Evolutionary conservation across 2,113 vertebrate species (phyloP).

Genomic region (Tyrannus savana): DNA sequence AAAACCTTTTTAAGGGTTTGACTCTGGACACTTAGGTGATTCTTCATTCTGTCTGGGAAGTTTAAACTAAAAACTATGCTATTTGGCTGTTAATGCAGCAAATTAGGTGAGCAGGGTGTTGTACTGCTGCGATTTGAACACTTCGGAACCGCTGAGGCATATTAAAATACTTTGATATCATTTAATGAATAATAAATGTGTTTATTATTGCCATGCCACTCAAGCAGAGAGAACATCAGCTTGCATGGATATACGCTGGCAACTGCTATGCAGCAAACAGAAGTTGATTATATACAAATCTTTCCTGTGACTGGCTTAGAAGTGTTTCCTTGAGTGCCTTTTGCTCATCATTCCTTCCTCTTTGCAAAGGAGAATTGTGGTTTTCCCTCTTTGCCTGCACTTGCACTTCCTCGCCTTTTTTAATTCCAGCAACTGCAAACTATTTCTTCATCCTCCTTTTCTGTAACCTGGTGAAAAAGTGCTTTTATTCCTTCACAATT

Average conservation of each 20-base stretch:
- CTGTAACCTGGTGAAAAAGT: neutral
- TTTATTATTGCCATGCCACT: slow-evolving; percentile 21
- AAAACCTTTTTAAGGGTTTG: neutral
- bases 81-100: neutral
- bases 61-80: neutral
- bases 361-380: neutral
- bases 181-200: slow-evolving; percentile 59
- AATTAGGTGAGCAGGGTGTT: neutral
- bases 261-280: neutral
- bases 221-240: neutral
- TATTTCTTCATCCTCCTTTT: neutral
- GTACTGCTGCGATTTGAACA: neutral
- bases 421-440: neutral
- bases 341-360: neutral
- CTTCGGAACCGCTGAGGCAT: neutral
- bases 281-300: neutral
- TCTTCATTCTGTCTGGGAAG: neutral
- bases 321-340: neutral
- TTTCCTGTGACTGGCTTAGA: neutral
- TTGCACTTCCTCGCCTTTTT: neutral
- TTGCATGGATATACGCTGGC: neutral
- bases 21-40: neutral
- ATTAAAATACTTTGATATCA: neutral
- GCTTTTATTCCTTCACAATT: neutral
- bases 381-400: neutral